These are phyloP conservation scores for Ylistrum balloti DNA, from an alignment of 1,140 invertebrate genomes.

Conservation along the genomic window DNA sequence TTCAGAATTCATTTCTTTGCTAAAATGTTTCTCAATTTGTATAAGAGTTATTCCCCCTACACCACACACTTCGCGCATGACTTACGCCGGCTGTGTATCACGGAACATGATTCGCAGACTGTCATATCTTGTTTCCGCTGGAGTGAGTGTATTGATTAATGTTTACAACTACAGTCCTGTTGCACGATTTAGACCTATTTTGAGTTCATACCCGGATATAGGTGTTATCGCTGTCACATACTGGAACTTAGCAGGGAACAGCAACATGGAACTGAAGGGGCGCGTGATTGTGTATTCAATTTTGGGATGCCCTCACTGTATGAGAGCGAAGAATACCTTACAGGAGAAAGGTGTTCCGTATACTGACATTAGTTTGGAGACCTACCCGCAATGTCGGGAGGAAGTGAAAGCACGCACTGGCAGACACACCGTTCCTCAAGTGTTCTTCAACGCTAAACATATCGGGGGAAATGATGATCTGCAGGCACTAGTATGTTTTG, in stretches of 20 bases:
- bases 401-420: constrained; percentile 66
- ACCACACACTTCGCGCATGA: not conserved
- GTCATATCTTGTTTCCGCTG: not conserved
- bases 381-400: constrained; percentile 73
- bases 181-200: not conserved
- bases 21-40: not conserved
- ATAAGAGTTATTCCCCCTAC: constrained; percentile 1
- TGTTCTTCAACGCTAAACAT: constrained; percentile 79
- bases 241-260: not conserved
- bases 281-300: constrained; percentile 78
- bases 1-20: too few relatives aligned
- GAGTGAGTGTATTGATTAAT: not conserved
- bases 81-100: too few relatives aligned
- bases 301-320: constrained; percentile 80
- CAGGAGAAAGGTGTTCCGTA: constrained; percentile 74
- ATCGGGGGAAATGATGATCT: constrained; percentile 79
- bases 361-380: constrained; percentile 76
- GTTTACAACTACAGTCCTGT: too few relatives aligned
- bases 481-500: constrained; percentile 71
- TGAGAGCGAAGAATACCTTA: constrained; percentile 77
- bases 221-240: not conserved
- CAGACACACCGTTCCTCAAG: constrained; percentile 78
- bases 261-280: constrained; percentile 72
- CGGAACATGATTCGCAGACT: too few relatives aligned
- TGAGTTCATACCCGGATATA: not conserved